A percentile compares a stretch with the other conserved stretches of the same genome.
Evolutionary conservation across 2,113 vertebrate species (phyloP).

Genomic region (Rhabdomys dilectus): DNA sequence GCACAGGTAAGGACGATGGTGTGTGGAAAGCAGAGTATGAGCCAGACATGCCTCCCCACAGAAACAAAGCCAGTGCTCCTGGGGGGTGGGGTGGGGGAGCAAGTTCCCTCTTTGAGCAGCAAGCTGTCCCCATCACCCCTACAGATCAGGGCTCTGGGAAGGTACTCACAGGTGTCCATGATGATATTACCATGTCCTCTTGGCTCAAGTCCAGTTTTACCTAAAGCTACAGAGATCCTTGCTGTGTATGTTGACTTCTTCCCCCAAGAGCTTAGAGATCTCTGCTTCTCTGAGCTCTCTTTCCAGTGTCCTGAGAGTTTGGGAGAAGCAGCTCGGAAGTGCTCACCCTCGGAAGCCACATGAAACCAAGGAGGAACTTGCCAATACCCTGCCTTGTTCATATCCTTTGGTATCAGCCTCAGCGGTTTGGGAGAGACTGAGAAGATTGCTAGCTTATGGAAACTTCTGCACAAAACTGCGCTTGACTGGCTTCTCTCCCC

Average conservation of each 20-base stretch:
- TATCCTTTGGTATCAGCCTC: background rate
- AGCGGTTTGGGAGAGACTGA: background rate
- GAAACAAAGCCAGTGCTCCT: background rate
- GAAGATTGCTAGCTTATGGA: background rate
- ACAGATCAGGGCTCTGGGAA: background rate
- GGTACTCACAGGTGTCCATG: background rate
- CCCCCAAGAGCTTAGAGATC: background rate
- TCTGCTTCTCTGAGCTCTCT: background rate
- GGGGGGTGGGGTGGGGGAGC: background rate
- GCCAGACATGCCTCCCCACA: background rate
- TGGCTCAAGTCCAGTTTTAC: background rate
- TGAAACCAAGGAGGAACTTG: background rate
- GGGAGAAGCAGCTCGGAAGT: background rate
- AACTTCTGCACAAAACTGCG: background rate
- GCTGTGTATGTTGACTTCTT: background rate
- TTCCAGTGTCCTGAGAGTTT: fast-evolving
- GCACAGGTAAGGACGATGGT: background rate
- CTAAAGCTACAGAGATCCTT: background rate
- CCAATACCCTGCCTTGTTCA: background rate
- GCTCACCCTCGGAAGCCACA: background rate
- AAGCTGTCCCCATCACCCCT: background rate
- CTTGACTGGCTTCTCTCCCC: background rate
- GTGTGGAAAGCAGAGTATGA: background rate
- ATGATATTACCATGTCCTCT: background rate
- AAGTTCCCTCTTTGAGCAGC: background rate